Conservation (phyloP, 2,888 invertebrate species). For the Carcina quercana region DNA sequence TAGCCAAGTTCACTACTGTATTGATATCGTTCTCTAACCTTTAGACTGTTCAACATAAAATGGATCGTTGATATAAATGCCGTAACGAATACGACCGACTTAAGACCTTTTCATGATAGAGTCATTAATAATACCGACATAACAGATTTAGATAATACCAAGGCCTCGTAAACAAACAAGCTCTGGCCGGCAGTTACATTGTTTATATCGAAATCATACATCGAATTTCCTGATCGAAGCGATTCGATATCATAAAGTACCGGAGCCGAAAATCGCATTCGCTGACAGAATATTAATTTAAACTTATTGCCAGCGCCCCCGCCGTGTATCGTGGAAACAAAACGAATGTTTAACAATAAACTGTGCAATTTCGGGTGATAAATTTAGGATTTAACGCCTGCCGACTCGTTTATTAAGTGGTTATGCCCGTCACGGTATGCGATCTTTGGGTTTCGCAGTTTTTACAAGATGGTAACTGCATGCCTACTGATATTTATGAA, state of each 20-base stretch:
- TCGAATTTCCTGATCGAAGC: conserved; percentile 39
- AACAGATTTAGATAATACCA: too few relatives aligned
- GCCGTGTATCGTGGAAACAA: conserved; percentile 45
- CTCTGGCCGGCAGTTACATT: too few relatives aligned
- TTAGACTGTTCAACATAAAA: conserved; percentile 32
- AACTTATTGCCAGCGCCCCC: conserved; percentile 46
- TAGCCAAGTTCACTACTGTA: too few relatives aligned
- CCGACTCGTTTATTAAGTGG: conserved; percentile 43
- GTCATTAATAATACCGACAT: too few relatives aligned
- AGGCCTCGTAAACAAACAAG: too few relatives aligned
- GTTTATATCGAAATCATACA: conserved; percentile 34
- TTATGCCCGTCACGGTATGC: conserved; percentile 27
- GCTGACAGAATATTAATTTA: conserved; percentile 68
- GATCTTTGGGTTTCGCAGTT: conserved; percentile 13
- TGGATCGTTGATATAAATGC: too few relatives aligned
- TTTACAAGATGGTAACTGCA: conserved; percentile 7
- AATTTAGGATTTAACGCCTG: conserved; percentile 42
- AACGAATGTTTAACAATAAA: conserved; percentile 51
- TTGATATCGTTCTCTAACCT: too few relatives aligned
- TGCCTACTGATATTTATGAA: not conserved
- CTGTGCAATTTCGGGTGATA: conserved; percentile 45
- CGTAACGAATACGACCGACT: too few relatives aligned
- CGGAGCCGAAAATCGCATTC: conserved; percentile 49
- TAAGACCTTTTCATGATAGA: too few relatives aligned
- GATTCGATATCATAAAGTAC: conserved; percentile 54